phyloP scores from a whole-genome alignment of 2,113 vertebrate species.

The Speoplatyrhinus poulsoni region DNA sequence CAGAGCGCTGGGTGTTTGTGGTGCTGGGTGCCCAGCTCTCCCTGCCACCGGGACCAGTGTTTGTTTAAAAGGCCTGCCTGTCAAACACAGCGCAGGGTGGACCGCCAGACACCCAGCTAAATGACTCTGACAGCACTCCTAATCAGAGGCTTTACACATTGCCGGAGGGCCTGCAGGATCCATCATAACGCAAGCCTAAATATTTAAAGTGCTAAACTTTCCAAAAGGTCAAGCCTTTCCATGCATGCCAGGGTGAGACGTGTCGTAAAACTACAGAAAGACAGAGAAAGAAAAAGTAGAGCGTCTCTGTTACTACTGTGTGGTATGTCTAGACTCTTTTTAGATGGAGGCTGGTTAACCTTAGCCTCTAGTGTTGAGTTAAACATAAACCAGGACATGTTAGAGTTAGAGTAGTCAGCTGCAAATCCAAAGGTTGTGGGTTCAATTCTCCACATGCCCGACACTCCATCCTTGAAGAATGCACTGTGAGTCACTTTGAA shows the following conservation, averaged over 20 bases:
- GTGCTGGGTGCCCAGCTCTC: constrained; percentile 63
- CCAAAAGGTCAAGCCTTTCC: constrained; percentile 80
- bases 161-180: constrained; percentile 77
- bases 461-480: too few relatives aligned
- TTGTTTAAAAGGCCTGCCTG: constrained; percentile 80
- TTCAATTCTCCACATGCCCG: too few relatives aligned
- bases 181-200: constrained; percentile 82
- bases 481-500: background rate
- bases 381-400: too few relatives aligned
- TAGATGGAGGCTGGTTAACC: background rate
- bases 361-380: constrained; percentile 44
- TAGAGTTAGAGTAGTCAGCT: too few relatives aligned
- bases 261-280: constrained; percentile 45
- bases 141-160: constrained; percentile 80
- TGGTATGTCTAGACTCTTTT: too few relatives aligned
- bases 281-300: constrained; percentile 20
- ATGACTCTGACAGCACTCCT: constrained; percentile 77
- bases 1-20: constrained; percentile 66
- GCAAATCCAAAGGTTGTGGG: too few relatives aligned
- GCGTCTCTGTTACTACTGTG: background rate
- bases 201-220: constrained; percentile 85
- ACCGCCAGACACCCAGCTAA: constrained; percentile 70
- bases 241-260: constrained; percentile 72
- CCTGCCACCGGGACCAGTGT: constrained; percentile 76
- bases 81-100: constrained; percentile 76